phyloP scores from a whole-genome alignment of 2,888 invertebrate species.

The Baronia brevicornis region DNA sequence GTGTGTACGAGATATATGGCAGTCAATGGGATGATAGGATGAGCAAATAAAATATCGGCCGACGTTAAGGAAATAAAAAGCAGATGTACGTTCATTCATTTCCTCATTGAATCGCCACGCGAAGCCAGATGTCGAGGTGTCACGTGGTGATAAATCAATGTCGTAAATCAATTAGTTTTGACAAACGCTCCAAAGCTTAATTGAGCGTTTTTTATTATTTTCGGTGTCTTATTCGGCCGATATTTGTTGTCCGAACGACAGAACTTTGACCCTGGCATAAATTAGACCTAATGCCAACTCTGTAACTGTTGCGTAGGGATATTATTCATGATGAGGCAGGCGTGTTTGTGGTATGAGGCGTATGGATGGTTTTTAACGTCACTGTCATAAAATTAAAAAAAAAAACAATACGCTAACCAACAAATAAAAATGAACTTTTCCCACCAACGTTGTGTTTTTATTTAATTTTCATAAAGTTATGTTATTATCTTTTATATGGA shows the following conservation, averaged over 20 bases:
- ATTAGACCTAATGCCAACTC: conserved; percentile 10
- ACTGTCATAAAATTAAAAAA: no score
- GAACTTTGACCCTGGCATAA: conserved; percentile 12
- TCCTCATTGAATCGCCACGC: conserved; percentile 9
- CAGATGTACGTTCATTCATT: conserved; percentile 4
- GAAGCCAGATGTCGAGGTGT: conserved; percentile 9
- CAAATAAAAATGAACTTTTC: no score
- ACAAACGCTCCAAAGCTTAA: conserved; percentile 21
- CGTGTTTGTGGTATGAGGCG: no score
- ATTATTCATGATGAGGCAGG: no score
- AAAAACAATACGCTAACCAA: no score
- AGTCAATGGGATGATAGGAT: neutral
- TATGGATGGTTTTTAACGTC: no score
- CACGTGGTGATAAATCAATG: conserved; percentile 23
- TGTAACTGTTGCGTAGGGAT: conserved; percentile 6
- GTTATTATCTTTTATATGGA: no score
- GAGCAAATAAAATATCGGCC: neutral
- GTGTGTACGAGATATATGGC: no score
- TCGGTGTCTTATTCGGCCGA: conserved; percentile 6
- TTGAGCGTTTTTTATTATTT: conserved; percentile 22
- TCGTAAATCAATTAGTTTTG: conserved; percentile 32
- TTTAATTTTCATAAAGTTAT: no score
- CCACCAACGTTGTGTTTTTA: no score
- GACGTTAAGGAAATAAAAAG: conserved; percentile 1
- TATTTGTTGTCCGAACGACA: conserved; percentile 5